These are phyloP conservation scores for Gnathonemus echidnorhynchus DNA, from an alignment of 2,113 vertebrate genomes.

Conservation along the genomic window DNA sequence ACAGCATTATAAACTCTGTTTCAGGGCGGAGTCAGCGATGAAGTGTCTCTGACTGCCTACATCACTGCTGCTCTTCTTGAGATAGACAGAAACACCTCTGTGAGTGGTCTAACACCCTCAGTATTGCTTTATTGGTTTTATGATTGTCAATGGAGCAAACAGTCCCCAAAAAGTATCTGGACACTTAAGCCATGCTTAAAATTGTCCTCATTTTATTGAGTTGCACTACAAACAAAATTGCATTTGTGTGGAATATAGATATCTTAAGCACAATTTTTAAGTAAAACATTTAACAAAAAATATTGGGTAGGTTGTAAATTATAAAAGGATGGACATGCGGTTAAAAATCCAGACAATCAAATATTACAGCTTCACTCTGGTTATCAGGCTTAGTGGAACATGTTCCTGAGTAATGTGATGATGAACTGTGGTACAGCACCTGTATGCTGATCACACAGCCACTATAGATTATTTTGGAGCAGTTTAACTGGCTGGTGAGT, in stretches of 20 bases:
- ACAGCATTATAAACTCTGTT: background rate
- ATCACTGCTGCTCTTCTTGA: slow-evolving; percentile 72
- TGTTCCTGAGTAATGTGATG: background rate
- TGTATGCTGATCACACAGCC: background rate
- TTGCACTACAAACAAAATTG: background rate
- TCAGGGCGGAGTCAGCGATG: slow-evolving; percentile 76
- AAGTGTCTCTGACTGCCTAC: slow-evolving; percentile 70
- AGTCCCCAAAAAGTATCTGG: background rate
- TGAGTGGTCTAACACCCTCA: slow-evolving; percentile 40
- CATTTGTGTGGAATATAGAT: background rate
- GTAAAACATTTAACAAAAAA: background rate
- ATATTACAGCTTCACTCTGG: background rate
- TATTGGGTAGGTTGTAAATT: background rate
- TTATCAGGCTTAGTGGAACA: background rate
- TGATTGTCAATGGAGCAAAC: background rate
- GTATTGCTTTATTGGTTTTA: background rate
- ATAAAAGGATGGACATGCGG: background rate
- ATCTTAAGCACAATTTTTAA: background rate
- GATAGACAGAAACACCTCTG: slow-evolving; percentile 47
- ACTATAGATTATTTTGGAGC: background rate
- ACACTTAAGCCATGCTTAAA: background rate
- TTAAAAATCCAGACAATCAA: background rate
- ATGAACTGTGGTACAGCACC: background rate
- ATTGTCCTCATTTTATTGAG: background rate
- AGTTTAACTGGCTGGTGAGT: too few species aligned